These are phyloP conservation scores for Chironex yamaguchii DNA, from an alignment of 30 jellyfish, hydroid and myxozoan genomes.

Conservation along the genomic window DNA sequence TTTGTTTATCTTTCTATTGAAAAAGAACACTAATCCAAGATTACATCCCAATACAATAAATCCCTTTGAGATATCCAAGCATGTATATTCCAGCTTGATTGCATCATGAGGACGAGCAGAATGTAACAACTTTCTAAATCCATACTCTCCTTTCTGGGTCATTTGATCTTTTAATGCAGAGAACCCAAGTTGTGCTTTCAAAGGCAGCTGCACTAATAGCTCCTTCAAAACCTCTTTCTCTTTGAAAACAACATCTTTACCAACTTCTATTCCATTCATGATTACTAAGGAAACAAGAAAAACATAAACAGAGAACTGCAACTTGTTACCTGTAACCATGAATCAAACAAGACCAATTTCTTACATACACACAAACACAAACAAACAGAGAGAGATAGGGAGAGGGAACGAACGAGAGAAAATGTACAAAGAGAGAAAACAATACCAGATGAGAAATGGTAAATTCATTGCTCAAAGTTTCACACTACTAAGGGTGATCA, in stretches of 20 bases:
- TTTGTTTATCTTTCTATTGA: conserved; percentile 62
- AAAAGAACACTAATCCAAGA: conserved; percentile 89
- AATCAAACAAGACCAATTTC: too few relatives aligned
- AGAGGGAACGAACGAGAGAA: too few relatives aligned
- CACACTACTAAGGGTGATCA: too few relatives aligned
- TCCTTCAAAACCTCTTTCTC: conserved; percentile 78
- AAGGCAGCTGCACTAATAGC: conserved; percentile 75
- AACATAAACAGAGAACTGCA: neutral
- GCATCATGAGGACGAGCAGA: conserved; percentile 89
- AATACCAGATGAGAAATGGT: too few relatives aligned
- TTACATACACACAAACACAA: too few relatives aligned
- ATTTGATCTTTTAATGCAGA: conserved; percentile 83
- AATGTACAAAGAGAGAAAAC: too few relatives aligned
- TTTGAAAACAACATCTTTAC: conserved; percentile 89
- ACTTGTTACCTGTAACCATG: too few relatives aligned
- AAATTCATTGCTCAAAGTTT: too few relatives aligned
- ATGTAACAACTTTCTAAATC: conserved; percentile 68
- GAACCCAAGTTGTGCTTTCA: conserved; percentile 97
- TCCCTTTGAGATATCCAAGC: conserved; percentile 82
- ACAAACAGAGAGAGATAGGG: too few relatives aligned
- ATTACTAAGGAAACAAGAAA: neutral
- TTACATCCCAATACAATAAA: conserved; percentile 90
- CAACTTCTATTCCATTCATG: conserved; percentile 75
- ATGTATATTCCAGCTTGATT: conserved; percentile 86
- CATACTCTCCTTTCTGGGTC: conserved; percentile 69